Conservation (phyloP, 2,797 vertebrate species). For the Micropoecilia bifurca region DNA sequence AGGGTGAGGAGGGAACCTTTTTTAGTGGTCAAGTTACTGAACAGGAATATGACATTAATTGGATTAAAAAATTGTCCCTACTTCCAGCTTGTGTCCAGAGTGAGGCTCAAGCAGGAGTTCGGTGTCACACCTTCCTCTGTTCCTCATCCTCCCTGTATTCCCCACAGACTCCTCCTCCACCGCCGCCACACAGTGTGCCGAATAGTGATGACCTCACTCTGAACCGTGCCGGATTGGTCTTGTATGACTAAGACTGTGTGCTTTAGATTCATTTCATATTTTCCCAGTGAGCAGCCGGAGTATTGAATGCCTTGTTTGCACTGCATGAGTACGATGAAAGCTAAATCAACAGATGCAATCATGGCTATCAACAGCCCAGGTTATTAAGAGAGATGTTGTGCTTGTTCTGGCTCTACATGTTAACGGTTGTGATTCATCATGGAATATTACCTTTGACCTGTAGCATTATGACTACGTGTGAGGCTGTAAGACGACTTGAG, state of each 20-base stretch:
- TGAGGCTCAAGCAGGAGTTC: not conserved
- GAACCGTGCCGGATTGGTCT: conserved; percentile 26
- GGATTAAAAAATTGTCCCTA: not conserved
- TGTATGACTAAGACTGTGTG: conserved; percentile 50
- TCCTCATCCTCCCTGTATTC: not conserved
- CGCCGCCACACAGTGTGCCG: conserved; percentile 18
- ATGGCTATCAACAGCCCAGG: conserved; percentile 21
- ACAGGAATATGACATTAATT: not conserved
- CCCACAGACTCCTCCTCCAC: conserved; percentile 9
- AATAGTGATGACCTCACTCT: conserved; percentile 51
- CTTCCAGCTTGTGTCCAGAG: not conserved
- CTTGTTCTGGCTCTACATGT: conserved; percentile 12
- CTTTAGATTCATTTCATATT: conserved; percentile 52
- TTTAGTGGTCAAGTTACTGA: not conserved
- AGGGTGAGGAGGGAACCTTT: not conserved
- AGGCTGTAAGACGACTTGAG: conserved; percentile 12
- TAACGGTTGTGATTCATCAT: conserved; percentile 20
- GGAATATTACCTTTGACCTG: conserved; percentile 6
- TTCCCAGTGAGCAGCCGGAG: conserved; percentile 29
- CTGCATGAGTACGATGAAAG: conserved; percentile 20
- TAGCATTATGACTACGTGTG: not conserved
- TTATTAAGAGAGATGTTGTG: conserved; percentile 22
- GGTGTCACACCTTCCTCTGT: not conserved
- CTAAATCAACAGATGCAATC: conserved; percentile 11
- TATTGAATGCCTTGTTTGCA: conserved; percentile 34